phyloP scores from a whole-genome alignment of 2,797 vertebrate genomes.

The Girardinus metallicus region DNA sequence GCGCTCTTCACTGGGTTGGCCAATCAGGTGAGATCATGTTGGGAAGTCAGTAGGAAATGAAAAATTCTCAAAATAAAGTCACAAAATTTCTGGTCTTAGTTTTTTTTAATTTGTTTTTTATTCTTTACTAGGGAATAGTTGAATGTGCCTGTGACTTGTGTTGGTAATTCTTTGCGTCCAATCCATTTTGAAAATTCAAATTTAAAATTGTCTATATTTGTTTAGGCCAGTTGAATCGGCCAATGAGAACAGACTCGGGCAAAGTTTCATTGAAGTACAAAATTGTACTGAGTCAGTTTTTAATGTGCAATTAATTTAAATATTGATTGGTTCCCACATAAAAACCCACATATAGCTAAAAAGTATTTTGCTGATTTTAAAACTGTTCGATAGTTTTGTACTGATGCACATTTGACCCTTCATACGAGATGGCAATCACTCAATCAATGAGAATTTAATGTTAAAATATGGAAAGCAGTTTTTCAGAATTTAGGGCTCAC shows the following conservation, averaged over 20 bases:
- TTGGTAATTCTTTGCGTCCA: neutral
- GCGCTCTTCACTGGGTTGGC: conserved; percentile 89
- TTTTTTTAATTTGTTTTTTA: neutral
- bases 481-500: too few relatives aligned
- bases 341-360: neutral
- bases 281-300: neutral
- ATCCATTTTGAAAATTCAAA: neutral
- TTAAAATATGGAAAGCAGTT: too few relatives aligned
- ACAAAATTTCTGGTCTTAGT: neutral
- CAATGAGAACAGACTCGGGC: neutral
- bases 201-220: neutral
- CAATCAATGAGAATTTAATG: too few relatives aligned
- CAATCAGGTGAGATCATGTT: conserved; percentile 83
- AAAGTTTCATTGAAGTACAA: neutral
- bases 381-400: neutral
- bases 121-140: neutral
- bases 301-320: neutral
- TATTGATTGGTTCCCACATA: neutral
- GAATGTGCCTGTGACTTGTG: neutral
- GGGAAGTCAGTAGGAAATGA: neutral
- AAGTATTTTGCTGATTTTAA: neutral
- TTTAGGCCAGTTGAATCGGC: neutral
- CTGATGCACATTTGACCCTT: too few relatives aligned
- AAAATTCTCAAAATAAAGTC: neutral
- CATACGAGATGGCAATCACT: too few relatives aligned